phyloP scores from a whole-genome alignment of 2,797 vertebrate species.

The Remorina albescens region DNA sequence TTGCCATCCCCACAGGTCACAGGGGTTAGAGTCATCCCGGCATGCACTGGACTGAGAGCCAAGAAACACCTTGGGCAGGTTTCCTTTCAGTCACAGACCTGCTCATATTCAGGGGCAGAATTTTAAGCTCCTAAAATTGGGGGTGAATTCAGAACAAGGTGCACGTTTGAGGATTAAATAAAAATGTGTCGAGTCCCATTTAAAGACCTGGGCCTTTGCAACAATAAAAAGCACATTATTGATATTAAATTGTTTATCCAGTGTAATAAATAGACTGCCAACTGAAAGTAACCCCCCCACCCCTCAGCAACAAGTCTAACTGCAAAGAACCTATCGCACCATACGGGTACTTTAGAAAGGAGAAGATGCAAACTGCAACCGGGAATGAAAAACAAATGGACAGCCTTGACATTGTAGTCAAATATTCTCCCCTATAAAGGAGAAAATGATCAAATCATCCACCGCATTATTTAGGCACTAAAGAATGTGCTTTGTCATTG shows the following conservation, averaged over 20 bases:
- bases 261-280: too few relatives aligned
- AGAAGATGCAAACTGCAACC: background rate
- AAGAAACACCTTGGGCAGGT: slow-evolving; percentile 1
- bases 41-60: background rate
- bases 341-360: too few relatives aligned
- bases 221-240: background rate
- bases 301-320: too few relatives aligned
- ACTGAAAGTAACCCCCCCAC: too few relatives aligned
- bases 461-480: background rate
- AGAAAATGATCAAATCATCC: background rate
- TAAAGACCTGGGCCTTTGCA: background rate
- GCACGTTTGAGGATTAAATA: background rate
- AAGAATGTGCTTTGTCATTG: slow-evolving; percentile 22
- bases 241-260: background rate
- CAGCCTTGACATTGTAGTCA: background rate
- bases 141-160: too few relatives aligned
- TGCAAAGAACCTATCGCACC: too few relatives aligned
- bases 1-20: slow-evolving; percentile 20
- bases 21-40: background rate
- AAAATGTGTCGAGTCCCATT: background rate
- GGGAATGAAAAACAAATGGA: background rate
- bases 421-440: background rate
- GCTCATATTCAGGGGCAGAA: background rate
- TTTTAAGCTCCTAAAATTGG: background rate
- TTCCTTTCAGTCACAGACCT: background rate